phyloP scores from a whole-genome alignment of 2,797 vertebrate species.

The Otolemur crassicaudatus region DNA sequence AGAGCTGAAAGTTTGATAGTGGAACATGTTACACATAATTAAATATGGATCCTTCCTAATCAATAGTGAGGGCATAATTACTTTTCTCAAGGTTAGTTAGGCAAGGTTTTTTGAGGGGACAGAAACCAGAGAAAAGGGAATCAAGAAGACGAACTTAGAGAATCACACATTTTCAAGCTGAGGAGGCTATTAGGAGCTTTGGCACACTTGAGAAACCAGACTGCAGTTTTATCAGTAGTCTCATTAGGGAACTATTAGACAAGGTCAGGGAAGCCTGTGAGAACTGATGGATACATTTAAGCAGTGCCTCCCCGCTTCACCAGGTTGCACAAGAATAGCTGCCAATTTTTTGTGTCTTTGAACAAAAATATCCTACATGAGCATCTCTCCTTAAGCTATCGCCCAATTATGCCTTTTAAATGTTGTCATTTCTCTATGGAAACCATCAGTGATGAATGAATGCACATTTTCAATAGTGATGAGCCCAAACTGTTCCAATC shows the following conservation, averaged over 20 bases:
- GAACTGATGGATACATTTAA: constrained; percentile 55
- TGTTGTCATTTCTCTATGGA: constrained; percentile 21
- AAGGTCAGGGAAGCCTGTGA: constrained; percentile 69
- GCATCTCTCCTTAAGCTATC: neutral
- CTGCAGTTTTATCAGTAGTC: constrained; percentile 69
- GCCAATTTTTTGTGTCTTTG: constrained; percentile 28
- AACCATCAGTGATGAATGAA: neutral
- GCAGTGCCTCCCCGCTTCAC: neutral
- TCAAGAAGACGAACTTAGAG: constrained; percentile 70
- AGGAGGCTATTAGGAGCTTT: constrained; percentile 61
- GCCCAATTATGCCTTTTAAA: constrained; percentile 4
- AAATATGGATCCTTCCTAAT: constrained; percentile 85
- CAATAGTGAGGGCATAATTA: constrained; percentile 83
- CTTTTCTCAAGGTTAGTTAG: constrained; percentile 85
- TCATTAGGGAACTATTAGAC: constrained; percentile 68
- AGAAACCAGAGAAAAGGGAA: constrained; percentile 68
- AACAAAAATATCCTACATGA: constrained; percentile 33
- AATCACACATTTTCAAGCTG: neutral
- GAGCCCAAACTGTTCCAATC: neutral
- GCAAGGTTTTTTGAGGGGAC: constrained; percentile 69
- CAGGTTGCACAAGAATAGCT: constrained; percentile 20
- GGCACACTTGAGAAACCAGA: constrained; percentile 60
- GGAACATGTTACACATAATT: constrained; percentile 83
- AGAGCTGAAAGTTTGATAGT: constrained; percentile 78
- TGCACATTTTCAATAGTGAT: neutral